Evolutionary conservation across 1,140 invertebrate species (phyloP).

Genomic region (Condylostylus longicornis): DNA sequence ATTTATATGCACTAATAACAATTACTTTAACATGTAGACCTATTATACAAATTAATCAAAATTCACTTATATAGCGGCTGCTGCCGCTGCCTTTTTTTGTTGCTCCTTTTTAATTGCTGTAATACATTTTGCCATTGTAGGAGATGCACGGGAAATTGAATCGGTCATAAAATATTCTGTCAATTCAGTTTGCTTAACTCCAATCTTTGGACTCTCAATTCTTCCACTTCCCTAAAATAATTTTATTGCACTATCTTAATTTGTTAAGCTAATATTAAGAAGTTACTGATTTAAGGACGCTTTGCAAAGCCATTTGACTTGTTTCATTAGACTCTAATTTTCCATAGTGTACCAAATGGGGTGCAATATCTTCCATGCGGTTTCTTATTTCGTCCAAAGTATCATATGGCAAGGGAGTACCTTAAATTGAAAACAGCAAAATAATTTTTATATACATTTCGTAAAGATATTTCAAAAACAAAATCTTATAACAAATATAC

Average conservation of each 20-base stretch:
- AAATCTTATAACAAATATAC: slow-evolving; percentile 26
- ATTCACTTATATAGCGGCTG: too few species aligned
- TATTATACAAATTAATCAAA: too few species aligned
- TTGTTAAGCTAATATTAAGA: too few species aligned
- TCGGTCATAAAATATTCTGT: slow-evolving; percentile 99
- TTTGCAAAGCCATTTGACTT: slow-evolving; percentile 55
- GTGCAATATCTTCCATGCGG: slow-evolving; percentile 72
- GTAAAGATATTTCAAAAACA: too few species aligned
- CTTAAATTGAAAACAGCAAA: slow-evolving; percentile 2
- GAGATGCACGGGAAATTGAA: slow-evolving; percentile 85
- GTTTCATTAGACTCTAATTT: slow-evolving; percentile 73
- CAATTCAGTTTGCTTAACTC: slow-evolving; percentile 63
- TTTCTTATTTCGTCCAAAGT: slow-evolving; percentile 66
- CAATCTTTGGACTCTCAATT: slow-evolving; percentile 36
- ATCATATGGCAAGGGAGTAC: slow-evolving; percentile 71
- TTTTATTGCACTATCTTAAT: slow-evolving; percentile 37
- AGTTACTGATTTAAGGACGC: too few species aligned
- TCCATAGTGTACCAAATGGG: slow-evolving; percentile 74
- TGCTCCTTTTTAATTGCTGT: slow-evolving; percentile 61
- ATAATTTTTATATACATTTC: too few species aligned
- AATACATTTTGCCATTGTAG: slow-evolving; percentile 97
- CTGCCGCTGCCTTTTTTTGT: too few species aligned
- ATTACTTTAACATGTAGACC: too few species aligned
- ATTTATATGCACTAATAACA: too few species aligned
- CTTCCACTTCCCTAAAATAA: too few species aligned